Percentiles rank a stretch among this genome's conserved stretches.
phyloP scores from a whole-genome alignment of 2,888 invertebrate genomes.

The Hirtodrosophila histrioides region DNA sequence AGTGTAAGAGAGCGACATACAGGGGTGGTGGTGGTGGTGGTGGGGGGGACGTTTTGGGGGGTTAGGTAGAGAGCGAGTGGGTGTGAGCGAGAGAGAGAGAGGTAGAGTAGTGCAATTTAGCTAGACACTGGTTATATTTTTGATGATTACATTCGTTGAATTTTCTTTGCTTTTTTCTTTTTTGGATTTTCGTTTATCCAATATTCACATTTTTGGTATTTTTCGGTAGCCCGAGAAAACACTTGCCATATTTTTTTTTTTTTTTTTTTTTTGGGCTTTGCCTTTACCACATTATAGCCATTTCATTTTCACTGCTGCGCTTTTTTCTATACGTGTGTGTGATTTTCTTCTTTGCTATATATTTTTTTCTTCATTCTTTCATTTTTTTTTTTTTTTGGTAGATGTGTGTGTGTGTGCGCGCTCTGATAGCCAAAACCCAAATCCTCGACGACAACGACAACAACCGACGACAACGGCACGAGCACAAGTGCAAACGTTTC shows the following conservation, averaged over 20 bases:
- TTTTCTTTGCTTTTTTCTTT: constrained; percentile 6
- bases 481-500: constrained; percentile 68
- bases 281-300: constrained; percentile 61
- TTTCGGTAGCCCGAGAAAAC: constrained; percentile 26
- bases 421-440: constrained; percentile 69
- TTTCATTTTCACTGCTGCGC: constrained; percentile 53
- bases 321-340: constrained; percentile 58
- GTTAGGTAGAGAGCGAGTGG: constrained; percentile 8
- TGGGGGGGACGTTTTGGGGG: constrained; percentile 1
- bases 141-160: constrained; percentile 39
- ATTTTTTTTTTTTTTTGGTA: constrained; percentile 17
- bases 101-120: constrained; percentile 51
- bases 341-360: constrained; percentile 56
- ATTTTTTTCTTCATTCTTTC: no score
- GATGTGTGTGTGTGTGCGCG: constrained; percentile 44
- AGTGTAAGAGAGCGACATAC: constrained; percentile 36
- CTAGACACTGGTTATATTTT: constrained; percentile 41
- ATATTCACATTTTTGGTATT: constrained; percentile 34
- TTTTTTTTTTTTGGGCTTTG: constrained; percentile 29
- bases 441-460: constrained; percentile 66
- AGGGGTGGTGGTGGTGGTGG: constrained; percentile 29
- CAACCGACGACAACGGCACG: constrained; percentile 48
- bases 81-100: constrained; percentile 21
- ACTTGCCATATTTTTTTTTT: constrained; percentile 42
- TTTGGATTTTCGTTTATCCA: constrained; percentile 27